Conservation (phyloP, 2,113 vertebrate species). For the Vidua macroura region DNA sequence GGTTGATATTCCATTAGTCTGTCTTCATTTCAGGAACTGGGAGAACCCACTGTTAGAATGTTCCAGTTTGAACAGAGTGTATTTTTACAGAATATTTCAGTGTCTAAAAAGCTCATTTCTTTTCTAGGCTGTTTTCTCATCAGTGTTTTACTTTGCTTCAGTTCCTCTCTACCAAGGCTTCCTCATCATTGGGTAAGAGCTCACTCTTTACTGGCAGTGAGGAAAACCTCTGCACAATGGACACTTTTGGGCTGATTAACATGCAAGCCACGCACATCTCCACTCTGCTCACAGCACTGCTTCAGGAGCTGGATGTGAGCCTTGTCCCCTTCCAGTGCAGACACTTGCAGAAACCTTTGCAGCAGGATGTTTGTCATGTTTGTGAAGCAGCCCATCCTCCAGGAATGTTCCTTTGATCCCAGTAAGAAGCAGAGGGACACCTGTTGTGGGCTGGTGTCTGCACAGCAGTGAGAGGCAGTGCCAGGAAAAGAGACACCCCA, state of each 20-base stretch:
- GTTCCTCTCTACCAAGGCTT: slow-evolving; percentile 97
- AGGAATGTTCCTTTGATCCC: not conserved
- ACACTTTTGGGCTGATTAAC: not conserved
- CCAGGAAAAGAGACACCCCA: not conserved
- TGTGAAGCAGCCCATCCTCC: not conserved
- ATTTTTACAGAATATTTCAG: not conserved
- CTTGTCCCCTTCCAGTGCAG: not conserved
- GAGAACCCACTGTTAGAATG: not conserved
- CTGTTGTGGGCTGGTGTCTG: not conserved
- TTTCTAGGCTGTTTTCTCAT: slow-evolving; percentile 91
- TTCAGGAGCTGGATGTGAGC: not conserved
- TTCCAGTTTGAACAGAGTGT: not conserved
- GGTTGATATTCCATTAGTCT: not conserved
- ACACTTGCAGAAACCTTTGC: not conserved
- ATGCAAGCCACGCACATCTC: not conserved
- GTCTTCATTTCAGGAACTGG: not conserved
- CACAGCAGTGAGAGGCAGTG: not conserved
- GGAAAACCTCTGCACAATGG: not conserved
- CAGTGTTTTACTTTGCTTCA: slow-evolving; percentile 96
- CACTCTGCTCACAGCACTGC: not conserved
- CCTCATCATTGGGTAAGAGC: slow-evolving; percentile 93
- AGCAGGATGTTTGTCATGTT: not conserved
- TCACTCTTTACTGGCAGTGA: not conserved
- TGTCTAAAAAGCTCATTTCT: not conserved
- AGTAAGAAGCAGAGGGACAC: not conserved